phyloP scores from a whole-genome alignment of 2,888 invertebrate species.

The Flexamia atlantica region DNA sequence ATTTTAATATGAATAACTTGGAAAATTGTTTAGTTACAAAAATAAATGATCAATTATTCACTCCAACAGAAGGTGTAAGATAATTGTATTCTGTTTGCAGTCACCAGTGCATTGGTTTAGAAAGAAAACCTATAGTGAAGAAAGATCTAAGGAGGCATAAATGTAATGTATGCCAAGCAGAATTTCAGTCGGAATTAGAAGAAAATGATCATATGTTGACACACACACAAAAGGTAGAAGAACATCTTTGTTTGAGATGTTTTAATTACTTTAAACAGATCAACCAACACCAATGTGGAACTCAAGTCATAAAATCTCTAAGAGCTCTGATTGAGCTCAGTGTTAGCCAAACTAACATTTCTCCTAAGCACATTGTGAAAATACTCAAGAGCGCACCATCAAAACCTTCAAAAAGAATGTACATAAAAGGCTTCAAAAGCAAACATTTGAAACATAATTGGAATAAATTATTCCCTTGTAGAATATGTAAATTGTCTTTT shows the following conservation, averaged over 20 bases:
- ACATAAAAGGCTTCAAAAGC: neutral
- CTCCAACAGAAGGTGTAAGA: neutral
- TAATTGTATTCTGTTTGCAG: constrained; percentile 20
- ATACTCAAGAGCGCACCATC: neutral
- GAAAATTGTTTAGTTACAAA: too few relatives aligned
- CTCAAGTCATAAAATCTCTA: neutral
- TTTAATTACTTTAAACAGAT: neutral
- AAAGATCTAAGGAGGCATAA: constrained; percentile 3
- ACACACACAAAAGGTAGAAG: neutral
- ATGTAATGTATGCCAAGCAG: constrained; percentile 31
- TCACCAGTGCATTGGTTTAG: constrained; percentile 1
- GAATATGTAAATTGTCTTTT: neutral
- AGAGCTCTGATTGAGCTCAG: neutral
- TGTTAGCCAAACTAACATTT: neutral
- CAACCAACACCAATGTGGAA: neutral
- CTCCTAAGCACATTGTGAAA: neutral
- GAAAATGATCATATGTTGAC: constrained; percentile 36
- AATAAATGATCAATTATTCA: too few relatives aligned
- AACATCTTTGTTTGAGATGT: neutral
- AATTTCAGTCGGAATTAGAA: constrained; percentile 27
- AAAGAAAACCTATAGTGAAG: neutral
- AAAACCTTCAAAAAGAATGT: neutral
- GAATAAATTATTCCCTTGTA: neutral
- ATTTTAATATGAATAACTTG: too few relatives aligned
- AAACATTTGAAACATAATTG: neutral